Base-by-base conservation (phyloP, 2,113 vertebrate species). In the Xenopus borealis region DNA sequence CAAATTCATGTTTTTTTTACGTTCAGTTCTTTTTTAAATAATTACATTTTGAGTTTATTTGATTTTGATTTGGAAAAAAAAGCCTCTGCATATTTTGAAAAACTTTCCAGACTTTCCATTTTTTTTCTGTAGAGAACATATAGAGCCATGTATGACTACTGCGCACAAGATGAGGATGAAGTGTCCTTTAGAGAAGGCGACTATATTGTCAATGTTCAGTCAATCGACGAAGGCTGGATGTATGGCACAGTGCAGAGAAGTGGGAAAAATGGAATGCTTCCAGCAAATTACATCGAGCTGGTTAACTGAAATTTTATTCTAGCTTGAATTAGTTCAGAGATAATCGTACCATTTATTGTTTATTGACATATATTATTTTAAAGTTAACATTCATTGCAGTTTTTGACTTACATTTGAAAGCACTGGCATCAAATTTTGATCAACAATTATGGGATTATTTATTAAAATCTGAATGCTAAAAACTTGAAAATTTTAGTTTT, bases 221-320 rank as follows among this genome's bases (percentile, higher is more conserved):
- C 91, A 69, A 98, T 99, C 61, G 97, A 98, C 40, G 95, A 97
- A 64, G 97, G 97, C 81, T 99, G 97, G 97, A 98, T 99, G 96
- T 99, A 97, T 44, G 97, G 97, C 81, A 99, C 96, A 10, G 96
- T 99, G 84, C 97, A 96, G 92, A 87, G 97, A 70, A 98, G 96
- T 40, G 95, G 96, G 53, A 94, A 92, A 84, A 94, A 94, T 0
- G 97, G 97, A 81, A 98, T 99, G 97, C 93, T 99, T 86, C 97
- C 97, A 1, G 96, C 97, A 2, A 99, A 99, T 86, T 99, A 99
- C 78, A 95, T 98, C 78, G 94, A 98, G 86, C 87, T 91, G 68
- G 94, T 94, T 86, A 95, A 95, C 89, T 97, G 61, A 77, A 13
- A 27, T 40, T 11, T 16, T 10, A 18, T 61, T 55, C 2, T 12